Evolutionary conservation across 2,113 vertebrate genomes (phyloP).

Genomic region (Alethe diademata): DNA sequence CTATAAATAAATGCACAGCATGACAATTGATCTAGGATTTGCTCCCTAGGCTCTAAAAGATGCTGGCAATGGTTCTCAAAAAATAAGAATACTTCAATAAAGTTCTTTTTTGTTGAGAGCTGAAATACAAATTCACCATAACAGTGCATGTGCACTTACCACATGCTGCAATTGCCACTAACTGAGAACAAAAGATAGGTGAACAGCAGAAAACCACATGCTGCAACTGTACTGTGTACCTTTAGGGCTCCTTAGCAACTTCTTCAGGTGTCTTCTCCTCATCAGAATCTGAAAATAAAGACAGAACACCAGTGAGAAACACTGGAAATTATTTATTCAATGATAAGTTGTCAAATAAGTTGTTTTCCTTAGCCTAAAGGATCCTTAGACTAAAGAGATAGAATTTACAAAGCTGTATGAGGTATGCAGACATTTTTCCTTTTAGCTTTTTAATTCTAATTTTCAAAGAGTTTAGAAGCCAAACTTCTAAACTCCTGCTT

Average conservation of each 20-base stretch:
- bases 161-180: neutral
- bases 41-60: neutral
- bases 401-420: neutral
- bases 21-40: neutral
- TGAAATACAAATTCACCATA: neutral
- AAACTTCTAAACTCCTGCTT: neutral
- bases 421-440: neutral
- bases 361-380: neutral
- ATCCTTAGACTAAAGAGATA: neutral
- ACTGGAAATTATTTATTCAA: neutral
- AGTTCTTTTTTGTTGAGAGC: neutral
- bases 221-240: conserved; percentile 10
- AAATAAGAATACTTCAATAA: neutral
- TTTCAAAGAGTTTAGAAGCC: neutral
- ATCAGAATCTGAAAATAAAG: conserved; percentile 25
- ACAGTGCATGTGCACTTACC: neutral
- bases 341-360: neutral
- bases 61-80: neutral
- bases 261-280: conserved; percentile 18
- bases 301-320: conserved; percentile 13
- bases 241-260: conserved; percentile 26
- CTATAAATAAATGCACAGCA: neutral
- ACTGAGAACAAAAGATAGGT: neutral
- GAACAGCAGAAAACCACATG: neutral
- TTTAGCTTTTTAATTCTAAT: neutral